These are phyloP conservation scores for Stramonita haemastoma DNA, from an alignment of 2,888 invertebrate species.

Conservation along the genomic window DNA sequence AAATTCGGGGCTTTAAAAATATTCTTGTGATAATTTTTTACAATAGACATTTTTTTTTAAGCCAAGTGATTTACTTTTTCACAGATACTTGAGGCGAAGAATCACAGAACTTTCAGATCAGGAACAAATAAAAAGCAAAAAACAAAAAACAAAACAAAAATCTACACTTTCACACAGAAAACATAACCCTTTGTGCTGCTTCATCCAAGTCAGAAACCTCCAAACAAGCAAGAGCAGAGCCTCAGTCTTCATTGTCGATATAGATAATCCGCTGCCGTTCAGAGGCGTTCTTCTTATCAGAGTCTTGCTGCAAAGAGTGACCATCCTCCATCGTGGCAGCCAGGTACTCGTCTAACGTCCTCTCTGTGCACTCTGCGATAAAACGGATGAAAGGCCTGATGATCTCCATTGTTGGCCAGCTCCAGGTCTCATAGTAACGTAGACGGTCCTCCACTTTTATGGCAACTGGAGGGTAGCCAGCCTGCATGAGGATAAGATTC, in stretches of 20 bases:
- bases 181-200: neutral
- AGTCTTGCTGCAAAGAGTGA: conserved; percentile 26
- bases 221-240: neutral
- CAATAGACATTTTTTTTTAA: no score
- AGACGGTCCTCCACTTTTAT: conserved; percentile 89
- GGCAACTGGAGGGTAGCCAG: conserved; percentile 96
- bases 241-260: conserved; percentile 22
- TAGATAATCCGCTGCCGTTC: conserved; percentile 10
- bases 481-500: conserved; percentile 94
- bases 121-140: neutral
- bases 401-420: conserved; percentile 93
- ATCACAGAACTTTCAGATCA: neutral
- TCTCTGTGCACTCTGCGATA: conserved; percentile 91
- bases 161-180: neutral
- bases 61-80: neutral
- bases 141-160: neutral
- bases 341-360: conserved; percentile 90
- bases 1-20: no score
- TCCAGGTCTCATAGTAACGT: conserved; percentile 89
- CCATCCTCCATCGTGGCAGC: conserved; percentile 73
- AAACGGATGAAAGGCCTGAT: conserved; percentile 96
- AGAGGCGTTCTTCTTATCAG: neutral
- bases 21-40: no score
- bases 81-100: neutral
- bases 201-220: neutral